Evolutionary conservation across 2,797 vertebrate species (phyloP).

Genomic region (Lerista edwardsae): DNA sequence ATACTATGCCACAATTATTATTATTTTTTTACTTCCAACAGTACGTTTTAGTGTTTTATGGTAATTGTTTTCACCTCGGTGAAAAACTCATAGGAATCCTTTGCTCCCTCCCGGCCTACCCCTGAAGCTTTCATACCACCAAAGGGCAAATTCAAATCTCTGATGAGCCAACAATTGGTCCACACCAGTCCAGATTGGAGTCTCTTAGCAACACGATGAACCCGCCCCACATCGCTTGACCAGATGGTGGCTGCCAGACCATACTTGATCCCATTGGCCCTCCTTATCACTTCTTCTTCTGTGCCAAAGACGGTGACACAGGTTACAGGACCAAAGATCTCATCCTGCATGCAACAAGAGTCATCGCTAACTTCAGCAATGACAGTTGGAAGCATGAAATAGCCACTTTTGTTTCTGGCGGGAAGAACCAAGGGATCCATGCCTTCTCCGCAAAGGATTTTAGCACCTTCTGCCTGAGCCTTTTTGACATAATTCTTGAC

Average conservation of each 20-base stretch:
- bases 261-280: slow-evolving; percentile 88
- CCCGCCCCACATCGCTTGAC: slow-evolving; percentile 85
- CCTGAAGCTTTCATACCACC: slow-evolving; percentile 97
- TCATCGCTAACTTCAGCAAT: slow-evolving; percentile 85
- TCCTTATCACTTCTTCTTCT: slow-evolving; percentile 89
- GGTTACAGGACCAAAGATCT: slow-evolving; percentile 96
- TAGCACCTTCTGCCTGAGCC: slow-evolving; percentile 87
- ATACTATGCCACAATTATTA: not conserved
- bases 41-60: slow-evolving; percentile 85
- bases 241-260: slow-evolving; percentile 91
- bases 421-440: slow-evolving; percentile 85
- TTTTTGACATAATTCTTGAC: slow-evolving; percentile 87
- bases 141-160: slow-evolving; percentile 95
- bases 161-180: slow-evolving; percentile 97
- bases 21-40: fast-evolving
- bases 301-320: slow-evolving; percentile 89
- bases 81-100: slow-evolving; percentile 95
- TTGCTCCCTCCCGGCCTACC: slow-evolving; percentile 91
- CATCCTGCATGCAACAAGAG: slow-evolving; percentile 93
- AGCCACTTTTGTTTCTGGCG: slow-evolving; percentile 80
- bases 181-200: slow-evolving; percentile 92
- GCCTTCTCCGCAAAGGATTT: slow-evolving; percentile 91
- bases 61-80: slow-evolving; percentile 95
- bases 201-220: slow-evolving; percentile 87
- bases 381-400: slow-evolving; percentile 92